Evolutionary conservation across 2,888 invertebrate species (phyloP).

Genomic region (Rhogogaster chlorosoma): DNA sequence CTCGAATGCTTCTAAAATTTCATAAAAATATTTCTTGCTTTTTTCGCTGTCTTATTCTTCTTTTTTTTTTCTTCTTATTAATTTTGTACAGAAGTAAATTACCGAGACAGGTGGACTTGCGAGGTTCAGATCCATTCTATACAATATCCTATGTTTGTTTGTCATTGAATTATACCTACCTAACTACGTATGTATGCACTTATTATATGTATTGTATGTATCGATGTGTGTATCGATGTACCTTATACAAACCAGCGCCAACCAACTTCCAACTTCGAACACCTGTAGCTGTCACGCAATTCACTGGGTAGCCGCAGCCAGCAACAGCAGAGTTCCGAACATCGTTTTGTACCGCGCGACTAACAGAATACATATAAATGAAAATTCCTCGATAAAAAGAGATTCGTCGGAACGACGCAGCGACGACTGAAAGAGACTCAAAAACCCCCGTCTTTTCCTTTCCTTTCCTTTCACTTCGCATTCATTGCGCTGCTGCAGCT

Average conservation of each 20-base stretch:
- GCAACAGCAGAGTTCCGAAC: neutral
- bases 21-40: neutral
- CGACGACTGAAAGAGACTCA: neutral
- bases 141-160: neutral
- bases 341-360: neutral
- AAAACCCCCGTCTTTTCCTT: neutral
- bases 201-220: neutral
- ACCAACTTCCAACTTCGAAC: neutral
- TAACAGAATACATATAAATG: neutral
- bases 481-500: neutral
- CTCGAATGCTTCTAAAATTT: too few relatives aligned
- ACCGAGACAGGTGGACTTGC: neutral
- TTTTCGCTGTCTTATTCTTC: neutral
- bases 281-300: conserved; percentile 27
- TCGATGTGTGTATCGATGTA: neutral
- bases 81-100: neutral
- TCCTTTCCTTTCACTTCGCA: neutral
- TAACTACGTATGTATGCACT: neutral
- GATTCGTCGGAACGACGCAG: neutral
- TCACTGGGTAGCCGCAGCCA: neutral
- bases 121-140: neutral
- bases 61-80: neutral
- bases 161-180: neutral
- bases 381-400: neutral
- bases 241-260: neutral